Evolutionary conservation across 2,888 invertebrate genomes (phyloP).

Genomic region (Allolobophora icterica): DNA sequence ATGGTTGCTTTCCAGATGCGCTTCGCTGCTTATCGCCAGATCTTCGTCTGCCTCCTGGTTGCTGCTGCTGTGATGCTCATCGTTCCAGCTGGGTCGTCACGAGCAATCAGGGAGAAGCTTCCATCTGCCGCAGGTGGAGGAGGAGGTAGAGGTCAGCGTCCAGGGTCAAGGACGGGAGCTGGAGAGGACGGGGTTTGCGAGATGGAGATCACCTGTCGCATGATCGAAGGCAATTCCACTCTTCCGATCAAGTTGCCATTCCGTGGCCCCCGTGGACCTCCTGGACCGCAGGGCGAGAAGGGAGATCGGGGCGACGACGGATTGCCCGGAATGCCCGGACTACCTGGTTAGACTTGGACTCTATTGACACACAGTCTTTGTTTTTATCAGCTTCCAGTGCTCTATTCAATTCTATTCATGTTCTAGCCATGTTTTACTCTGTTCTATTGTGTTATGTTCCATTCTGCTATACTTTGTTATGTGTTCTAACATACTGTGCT

Average conservation of each 20-base stretch:
- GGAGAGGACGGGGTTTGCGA: constrained; percentile 23
- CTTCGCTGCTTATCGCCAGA: background rate
- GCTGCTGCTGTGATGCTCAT: background rate
- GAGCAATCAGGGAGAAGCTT: background rate
- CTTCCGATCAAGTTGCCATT: constrained; percentile 53
- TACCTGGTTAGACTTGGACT: background rate
- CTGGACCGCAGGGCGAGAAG: constrained; percentile 53
- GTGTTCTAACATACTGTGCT: background rate
- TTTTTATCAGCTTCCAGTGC: background rate
- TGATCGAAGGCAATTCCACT: constrained; percentile 49
- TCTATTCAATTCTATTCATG: background rate
- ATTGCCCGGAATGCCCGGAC: constrained; percentile 53
- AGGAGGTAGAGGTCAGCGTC: constrained; percentile 2
- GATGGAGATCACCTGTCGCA: constrained; percentile 38
- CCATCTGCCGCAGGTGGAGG: background rate
- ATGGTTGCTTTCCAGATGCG: background rate
- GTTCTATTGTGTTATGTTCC: no score
- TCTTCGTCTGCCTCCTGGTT: background rate
- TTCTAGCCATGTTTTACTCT: no score
- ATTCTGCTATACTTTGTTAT: no score
- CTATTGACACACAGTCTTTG: background rate
- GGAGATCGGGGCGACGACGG: constrained; percentile 55
- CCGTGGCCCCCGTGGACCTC: constrained; percentile 56
- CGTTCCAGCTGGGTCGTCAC: constrained; percentile 1
- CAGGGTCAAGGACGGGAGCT: background rate